phyloP scores from a whole-genome alignment of 1,140 invertebrate species.

The Tetramorium parvispinum region DNA sequence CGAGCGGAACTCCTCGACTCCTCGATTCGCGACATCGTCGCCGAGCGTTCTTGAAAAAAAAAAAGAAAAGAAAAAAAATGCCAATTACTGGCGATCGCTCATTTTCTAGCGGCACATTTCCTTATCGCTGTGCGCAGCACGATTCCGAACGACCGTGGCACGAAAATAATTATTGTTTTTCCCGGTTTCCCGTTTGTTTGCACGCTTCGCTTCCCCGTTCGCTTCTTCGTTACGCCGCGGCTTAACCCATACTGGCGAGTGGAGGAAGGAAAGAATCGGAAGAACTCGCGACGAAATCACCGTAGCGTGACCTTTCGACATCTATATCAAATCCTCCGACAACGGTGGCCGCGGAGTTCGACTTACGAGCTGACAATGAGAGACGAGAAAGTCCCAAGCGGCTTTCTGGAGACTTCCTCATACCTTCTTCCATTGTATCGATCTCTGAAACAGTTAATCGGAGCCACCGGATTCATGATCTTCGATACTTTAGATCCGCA shows the following conservation, averaged over 20 bases:
- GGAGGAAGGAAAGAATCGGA: slow-evolving; percentile 55
- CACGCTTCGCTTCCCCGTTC: slow-evolving; percentile 63
- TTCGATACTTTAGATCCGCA: neutral
- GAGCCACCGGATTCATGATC: neutral
- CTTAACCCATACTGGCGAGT: slow-evolving; percentile 43
- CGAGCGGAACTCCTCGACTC: slow-evolving; percentile 28
- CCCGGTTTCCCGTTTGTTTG: slow-evolving; percentile 53
- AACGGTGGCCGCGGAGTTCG: neutral
- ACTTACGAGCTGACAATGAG: neutral
- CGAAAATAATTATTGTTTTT: slow-evolving; percentile 65
- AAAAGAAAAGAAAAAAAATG: neutral
- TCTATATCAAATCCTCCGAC: slow-evolving; percentile 14
- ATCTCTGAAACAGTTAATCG: slow-evolving; percentile 25
- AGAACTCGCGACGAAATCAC: slow-evolving; percentile 68
- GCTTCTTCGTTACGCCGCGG: slow-evolving; percentile 59
- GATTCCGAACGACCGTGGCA: slow-evolving; percentile 39
- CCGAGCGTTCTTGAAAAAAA: neutral
- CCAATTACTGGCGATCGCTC: slow-evolving; percentile 39
- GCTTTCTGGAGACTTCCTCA: neutral
- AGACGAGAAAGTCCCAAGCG: slow-evolving; percentile 16
- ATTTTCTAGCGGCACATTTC: slow-evolving; percentile 59
- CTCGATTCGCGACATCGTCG: slow-evolving; percentile 13
- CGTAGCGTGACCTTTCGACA: slow-evolving; percentile 66
- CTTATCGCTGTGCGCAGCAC: slow-evolving; percentile 42
- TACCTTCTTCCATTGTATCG: neutral